Evolutionary conservation across 2,797 vertebrate genomes (phyloP).

Genomic region (Nasua narica): DNA sequence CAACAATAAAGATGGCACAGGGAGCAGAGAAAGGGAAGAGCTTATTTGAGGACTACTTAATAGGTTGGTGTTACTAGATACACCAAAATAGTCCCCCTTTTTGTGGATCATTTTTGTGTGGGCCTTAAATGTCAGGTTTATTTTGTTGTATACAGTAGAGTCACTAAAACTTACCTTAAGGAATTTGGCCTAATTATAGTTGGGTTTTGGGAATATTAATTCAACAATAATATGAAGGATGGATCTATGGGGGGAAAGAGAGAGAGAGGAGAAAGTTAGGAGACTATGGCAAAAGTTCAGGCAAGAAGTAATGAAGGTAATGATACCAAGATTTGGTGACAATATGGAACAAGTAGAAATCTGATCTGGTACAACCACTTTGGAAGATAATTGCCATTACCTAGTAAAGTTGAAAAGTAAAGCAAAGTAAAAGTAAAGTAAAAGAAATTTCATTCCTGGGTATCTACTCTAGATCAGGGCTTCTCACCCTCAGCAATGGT

Average conservation of each 20-base stretch:
- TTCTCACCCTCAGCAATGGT: background rate
- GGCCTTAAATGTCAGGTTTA: background rate
- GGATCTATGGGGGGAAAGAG: background rate
- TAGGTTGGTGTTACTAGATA: background rate
- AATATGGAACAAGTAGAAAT: background rate
- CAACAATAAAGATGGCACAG: background rate
- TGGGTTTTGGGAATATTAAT: background rate
- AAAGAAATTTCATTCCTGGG: background rate
- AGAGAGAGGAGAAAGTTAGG: background rate
- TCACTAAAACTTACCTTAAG: background rate
- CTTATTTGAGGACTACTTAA: background rate
- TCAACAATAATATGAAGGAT: background rate
- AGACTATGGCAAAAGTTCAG: background rate
- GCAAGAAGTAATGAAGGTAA: background rate
- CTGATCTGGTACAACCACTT: background rate
- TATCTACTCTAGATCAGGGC: background rate
- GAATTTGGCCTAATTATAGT: background rate
- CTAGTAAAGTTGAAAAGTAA: background rate
- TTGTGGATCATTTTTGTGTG: background rate
- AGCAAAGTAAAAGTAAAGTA: no score
- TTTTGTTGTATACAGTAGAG: background rate
- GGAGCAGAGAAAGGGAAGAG: background rate
- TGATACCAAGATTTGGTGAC: background rate
- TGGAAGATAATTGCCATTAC: background rate
- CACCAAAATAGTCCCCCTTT: background rate